Evolutionary conservation across 2,888 invertebrate species (phyloP).

Genomic region (Andrena bicolor): DNA sequence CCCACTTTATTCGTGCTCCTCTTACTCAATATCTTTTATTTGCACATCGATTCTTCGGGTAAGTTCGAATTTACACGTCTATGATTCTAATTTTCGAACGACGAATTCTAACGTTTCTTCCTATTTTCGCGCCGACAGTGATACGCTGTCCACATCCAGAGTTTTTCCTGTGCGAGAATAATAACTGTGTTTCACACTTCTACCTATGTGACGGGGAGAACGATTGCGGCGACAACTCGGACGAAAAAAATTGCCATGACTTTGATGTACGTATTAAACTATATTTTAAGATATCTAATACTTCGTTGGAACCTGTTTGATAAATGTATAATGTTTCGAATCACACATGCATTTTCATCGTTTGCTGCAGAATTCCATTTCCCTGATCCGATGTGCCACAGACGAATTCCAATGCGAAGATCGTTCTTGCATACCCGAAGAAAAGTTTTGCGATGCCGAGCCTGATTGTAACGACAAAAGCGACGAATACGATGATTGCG

Average conservation of each 20-base stretch:
- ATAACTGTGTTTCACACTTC: conserved; percentile 86
- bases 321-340: neutral
- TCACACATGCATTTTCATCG: neutral
- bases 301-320: neutral
- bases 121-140: conserved; percentile 9
- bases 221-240: conserved; percentile 87
- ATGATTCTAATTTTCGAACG: neutral
- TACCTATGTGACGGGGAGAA: conserved; percentile 87
- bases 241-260: conserved; percentile 85
- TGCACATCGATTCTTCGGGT: conserved; percentile 25
- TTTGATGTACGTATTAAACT: conserved; percentile 40
- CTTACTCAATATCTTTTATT: conserved; percentile 24
- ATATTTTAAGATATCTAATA: conserved; percentile 3
- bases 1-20: conserved; percentile 19
- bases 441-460: conserved; percentile 83
- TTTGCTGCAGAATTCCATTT: neutral
- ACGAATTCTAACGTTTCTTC: neutral
- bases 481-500: conserved; percentile 83
- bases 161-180: conserved; percentile 85
- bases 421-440: conserved; percentile 80
- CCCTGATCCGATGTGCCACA: conserved; percentile 54
- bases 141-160: conserved; percentile 63
- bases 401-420: conserved; percentile 77
- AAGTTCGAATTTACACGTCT: conserved; percentile 5
- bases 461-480: conserved; percentile 83